These are phyloP conservation scores for Drosophila ficusphila DNA, from an alignment of 1,140 invertebrate species.

Conservation along the genomic window DNA sequence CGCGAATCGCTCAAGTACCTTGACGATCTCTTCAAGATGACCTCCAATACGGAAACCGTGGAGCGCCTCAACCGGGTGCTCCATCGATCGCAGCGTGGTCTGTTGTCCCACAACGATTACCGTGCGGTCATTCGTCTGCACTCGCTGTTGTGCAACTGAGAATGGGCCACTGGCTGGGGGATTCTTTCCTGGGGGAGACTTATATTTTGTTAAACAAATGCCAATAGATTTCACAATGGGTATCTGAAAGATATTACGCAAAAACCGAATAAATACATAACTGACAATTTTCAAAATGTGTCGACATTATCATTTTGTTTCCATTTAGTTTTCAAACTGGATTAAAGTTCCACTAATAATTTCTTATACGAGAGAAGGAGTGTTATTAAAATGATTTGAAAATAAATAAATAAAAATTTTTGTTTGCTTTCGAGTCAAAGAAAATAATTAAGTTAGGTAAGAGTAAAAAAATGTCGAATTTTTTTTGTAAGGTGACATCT, in stretches of 20 bases:
- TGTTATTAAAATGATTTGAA: no score
- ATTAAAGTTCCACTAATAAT: not conserved
- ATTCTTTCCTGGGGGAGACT: not conserved
- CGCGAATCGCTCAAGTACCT: conserved; percentile 74
- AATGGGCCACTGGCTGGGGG: not conserved
- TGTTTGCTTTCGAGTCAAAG: not conserved
- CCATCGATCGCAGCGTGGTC: conserved; percentile 57
- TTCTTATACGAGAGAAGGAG: not conserved
- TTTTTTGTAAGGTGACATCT: not conserved
- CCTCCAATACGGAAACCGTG: conserved; percentile 33
- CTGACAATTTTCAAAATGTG: conserved; percentile 25
- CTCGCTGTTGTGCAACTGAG: conserved; percentile 56
- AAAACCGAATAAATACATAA: conserved; percentile 53
- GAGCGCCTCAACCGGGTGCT: conserved; percentile 67
- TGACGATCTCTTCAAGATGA: conserved; percentile 56
- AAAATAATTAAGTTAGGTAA: not conserved
- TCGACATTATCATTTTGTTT: not conserved
- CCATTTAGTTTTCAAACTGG: not conserved
- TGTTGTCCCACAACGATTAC: conserved; percentile 78
- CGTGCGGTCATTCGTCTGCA: conserved; percentile 72
- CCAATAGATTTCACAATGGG: conserved; percentile 33
- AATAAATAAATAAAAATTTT: not conserved
- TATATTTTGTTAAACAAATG: conserved; percentile 45
- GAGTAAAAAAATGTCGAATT: not conserved
- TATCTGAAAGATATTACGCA: conserved; percentile 69